Conservation (phyloP, 2,797 vertebrate genomes). For the Octomys mimax region DNA sequence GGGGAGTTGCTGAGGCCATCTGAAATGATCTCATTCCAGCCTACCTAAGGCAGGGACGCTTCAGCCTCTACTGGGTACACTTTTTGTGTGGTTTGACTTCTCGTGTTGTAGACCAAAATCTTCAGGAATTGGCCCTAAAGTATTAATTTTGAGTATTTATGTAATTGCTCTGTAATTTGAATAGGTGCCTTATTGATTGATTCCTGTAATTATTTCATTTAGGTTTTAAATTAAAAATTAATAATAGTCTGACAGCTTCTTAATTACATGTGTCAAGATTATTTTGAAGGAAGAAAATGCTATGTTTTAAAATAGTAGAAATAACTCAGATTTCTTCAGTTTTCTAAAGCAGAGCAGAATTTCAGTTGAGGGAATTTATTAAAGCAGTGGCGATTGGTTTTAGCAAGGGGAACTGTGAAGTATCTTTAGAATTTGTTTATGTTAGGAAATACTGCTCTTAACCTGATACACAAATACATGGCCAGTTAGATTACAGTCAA, state of each 20-base stretch:
- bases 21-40: slow-evolving; percentile 49
- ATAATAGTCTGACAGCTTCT: slow-evolving; percentile 91
- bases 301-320: slow-evolving; percentile 78
- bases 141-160: slow-evolving; percentile 89
- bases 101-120: slow-evolving; percentile 74
- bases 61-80: slow-evolving; percentile 47
- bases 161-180: slow-evolving; percentile 88
- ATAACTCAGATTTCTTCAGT: slow-evolving; percentile 73
- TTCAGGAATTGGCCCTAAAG: slow-evolving; percentile 80
- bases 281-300: slow-evolving; percentile 89
- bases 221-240: slow-evolving; percentile 92
- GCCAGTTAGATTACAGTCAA: slow-evolving; percentile 81
- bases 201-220: slow-evolving; percentile 92
- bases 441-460: slow-evolving; percentile 85
- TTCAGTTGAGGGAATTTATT: slow-evolving; percentile 72
- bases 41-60: slow-evolving; percentile 39
- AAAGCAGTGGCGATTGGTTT: slow-evolving; percentile 83
- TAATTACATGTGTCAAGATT: slow-evolving; percentile 90
- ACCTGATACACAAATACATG: slow-evolving; percentile 83
- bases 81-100: slow-evolving; percentile 80
- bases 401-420: slow-evolving; percentile 85
- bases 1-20: slow-evolving; percentile 11
- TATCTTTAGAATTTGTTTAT: slow-evolving; percentile 87
- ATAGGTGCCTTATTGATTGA: slow-evolving; percentile 91
- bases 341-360: slow-evolving; percentile 79